phyloP scores from a whole-genome alignment of 2,113 vertebrate genomes.

The Odobenus rosmarus region DNA sequence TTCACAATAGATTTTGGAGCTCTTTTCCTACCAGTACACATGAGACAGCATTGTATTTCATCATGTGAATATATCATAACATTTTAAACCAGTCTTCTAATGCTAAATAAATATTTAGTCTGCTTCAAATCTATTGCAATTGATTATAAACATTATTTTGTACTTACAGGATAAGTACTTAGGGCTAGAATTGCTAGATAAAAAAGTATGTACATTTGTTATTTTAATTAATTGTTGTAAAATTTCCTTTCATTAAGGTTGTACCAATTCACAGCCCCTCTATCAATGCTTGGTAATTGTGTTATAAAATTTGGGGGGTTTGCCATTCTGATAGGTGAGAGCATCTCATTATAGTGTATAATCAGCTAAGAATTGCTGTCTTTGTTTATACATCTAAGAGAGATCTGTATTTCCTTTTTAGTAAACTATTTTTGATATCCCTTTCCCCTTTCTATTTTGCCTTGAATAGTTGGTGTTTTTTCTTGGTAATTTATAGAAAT shows the following conservation, averaged over 20 bases:
- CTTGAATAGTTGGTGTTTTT: neutral
- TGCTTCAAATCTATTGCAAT: neutral
- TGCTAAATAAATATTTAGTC: neutral
- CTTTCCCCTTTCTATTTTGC: neutral
- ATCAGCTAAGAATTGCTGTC: neutral
- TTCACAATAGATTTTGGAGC: neutral
- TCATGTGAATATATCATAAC: neutral
- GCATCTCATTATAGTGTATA: neutral
- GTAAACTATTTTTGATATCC: neutral
- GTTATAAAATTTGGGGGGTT: neutral
- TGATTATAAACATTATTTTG: constrained; percentile 8
- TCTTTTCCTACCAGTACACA: neutral
- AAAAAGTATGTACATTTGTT: neutral
- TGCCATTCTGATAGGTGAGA: neutral
- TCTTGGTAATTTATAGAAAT: neutral
- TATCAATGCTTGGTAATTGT: neutral
- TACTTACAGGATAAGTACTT: neutral
- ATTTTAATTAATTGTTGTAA: constrained; percentile 11
- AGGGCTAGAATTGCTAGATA: neutral
- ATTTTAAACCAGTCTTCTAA: neutral
- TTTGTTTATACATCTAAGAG: neutral
- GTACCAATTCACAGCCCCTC: neutral
- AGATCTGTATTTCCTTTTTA: neutral
- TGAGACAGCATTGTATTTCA: neutral
- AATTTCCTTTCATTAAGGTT: neutral